Evolutionary conservation across 2,888 invertebrate genomes (phyloP).

Genomic region (Ypsolopha scabrella): DNA sequence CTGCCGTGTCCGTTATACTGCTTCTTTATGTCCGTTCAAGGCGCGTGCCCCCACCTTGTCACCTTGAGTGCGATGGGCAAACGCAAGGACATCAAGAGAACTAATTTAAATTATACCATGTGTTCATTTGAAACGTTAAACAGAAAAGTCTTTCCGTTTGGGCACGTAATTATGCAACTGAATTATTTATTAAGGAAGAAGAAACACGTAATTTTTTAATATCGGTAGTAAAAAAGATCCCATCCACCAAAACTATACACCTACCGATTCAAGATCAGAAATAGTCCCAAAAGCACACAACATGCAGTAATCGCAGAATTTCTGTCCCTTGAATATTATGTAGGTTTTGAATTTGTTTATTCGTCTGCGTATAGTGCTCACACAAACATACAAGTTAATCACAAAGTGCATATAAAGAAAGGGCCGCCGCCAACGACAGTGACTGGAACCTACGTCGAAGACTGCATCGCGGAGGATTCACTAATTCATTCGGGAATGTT

Average conservation of each 20-base stretch:
- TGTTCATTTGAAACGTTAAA: no score
- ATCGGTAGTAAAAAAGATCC: background rate
- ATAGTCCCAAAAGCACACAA: background rate
- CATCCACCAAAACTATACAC: background rate
- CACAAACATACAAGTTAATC: constrained; percentile 4
- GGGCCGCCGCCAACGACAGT: constrained; percentile 52
- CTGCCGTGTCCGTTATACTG: background rate
- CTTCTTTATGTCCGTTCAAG: background rate
- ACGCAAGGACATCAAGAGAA: no score
- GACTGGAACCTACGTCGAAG: background rate
- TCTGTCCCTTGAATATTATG: no score
- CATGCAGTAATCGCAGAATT: background rate
- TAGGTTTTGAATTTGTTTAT: background rate
- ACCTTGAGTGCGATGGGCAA: background rate
- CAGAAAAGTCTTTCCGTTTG: no score
- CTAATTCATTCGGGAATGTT: background rate
- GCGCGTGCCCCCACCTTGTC: background rate
- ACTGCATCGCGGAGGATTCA: background rate
- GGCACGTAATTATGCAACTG: no score
- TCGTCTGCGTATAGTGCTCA: background rate
- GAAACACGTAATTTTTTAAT: no score
- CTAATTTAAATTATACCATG: no score
- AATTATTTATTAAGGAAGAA: no score
- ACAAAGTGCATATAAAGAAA: constrained; percentile 10
- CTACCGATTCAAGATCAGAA: no score